These are phyloP conservation scores for Rutpela maculata DNA, from an alignment of 2,888 invertebrate genomes.

Conservation along the genomic window DNA sequence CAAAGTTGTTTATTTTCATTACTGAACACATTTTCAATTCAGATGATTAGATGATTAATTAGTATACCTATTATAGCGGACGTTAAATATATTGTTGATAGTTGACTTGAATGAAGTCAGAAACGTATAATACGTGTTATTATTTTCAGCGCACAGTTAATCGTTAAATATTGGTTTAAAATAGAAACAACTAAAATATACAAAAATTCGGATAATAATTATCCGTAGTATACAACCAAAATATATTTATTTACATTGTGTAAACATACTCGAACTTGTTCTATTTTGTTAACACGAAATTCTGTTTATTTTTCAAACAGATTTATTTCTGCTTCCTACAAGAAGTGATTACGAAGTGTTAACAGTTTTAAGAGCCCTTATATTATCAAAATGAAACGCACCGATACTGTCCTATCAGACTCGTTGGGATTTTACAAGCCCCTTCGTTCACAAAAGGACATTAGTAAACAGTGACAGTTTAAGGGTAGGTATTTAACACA, in stretches of 20 bases:
- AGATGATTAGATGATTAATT: neutral
- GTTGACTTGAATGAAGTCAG: neutral
- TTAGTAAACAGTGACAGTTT: conserved; percentile 33
- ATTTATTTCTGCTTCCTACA: conserved; percentile 24
- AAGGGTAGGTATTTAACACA: conserved; percentile 11
- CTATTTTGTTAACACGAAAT: neutral
- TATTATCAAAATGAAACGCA: neutral
- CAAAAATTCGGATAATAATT: too few relatives aligned
- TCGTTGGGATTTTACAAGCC: conserved; percentile 12
- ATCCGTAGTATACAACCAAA: too few relatives aligned
- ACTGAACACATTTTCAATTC: neutral
- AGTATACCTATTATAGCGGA: neutral
- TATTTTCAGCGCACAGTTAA: too few relatives aligned
- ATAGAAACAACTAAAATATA: too few relatives aligned
- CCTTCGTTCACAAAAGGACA: conserved; percentile 11
- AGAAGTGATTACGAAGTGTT: conserved; percentile 8
- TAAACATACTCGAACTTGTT: neutral
- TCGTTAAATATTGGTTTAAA: too few relatives aligned
- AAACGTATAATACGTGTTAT: neutral
- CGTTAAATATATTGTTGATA: neutral
- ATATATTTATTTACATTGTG: too few relatives aligned
- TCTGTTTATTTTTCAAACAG: conserved; percentile 21
- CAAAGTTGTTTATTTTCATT: neutral
- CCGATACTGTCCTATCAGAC: neutral
- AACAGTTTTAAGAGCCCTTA: neutral